Base-by-base conservation (phyloP, 1,140 invertebrate species). In the Phymorhynchus buccinoides region DNA sequence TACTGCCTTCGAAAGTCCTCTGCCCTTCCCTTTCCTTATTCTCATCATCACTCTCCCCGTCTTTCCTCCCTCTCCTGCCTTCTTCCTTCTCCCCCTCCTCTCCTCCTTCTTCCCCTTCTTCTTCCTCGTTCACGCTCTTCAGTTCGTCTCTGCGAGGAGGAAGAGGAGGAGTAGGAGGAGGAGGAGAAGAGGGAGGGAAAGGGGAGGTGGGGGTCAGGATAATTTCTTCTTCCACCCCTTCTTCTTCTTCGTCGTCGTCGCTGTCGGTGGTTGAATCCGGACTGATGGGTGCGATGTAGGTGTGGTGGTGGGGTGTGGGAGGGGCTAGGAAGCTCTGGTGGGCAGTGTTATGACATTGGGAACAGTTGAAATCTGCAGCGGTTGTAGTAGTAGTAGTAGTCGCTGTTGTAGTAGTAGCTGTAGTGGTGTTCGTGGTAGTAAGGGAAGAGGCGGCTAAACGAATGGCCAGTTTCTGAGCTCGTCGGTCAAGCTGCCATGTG, bases 381-480 rank as follows among this genome's bases (percentile, higher is more conserved):
- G 66, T n/a, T 30, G 84, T 84, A n/a, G n/a, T n/a, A n/a, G n/a
- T n/a, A n/a, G n/a, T n/a, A n/a, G n/a, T n/a, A n/a, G n/a, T n/a
- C n/a, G n/a, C n/a, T n/a, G n/a, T n/a, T n/a, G n/a, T n/a, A n/a
- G n/a, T n/a, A n/a, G n/a, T n/a, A n/a, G n/a, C n/a, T n/a, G n/a
- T n/a, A n/a, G n/a, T n/a, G n/a, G n/a, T n/a, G n/a, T n/a, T n/a
- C n/a, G n/a, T n/a, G n/a, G n/a, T n/a, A n/a, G n/a, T n/a, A n/a
- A n/a, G n/a, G 42, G 85, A 75, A 39, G 86, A 85, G 18, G 87
- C 87, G 9, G 86, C 87, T 48, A 85, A 56, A 18, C 84, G 81
- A 42, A 88, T 88, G 75, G 87, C 87, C 48, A 88, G 79, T 52
- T 87, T 86, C 83, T 83, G 78, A 42, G 87, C 87, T 16, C 86